Conservation (phyloP, 2,113 vertebrate species). For the Ascaphus truei region DNA sequence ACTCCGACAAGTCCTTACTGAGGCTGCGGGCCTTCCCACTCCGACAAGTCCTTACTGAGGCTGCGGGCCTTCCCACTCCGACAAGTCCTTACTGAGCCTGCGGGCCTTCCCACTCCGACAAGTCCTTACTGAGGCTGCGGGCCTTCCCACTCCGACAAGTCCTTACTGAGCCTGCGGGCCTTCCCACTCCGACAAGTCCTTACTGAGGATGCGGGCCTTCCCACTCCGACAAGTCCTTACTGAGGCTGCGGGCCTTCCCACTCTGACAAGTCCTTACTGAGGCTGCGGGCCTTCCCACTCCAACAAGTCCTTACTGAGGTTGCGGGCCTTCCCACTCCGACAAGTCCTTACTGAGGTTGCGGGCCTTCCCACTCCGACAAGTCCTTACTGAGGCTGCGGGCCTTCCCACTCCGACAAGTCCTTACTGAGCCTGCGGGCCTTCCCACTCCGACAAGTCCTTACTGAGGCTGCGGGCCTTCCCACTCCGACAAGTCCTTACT, state of each 20-base stretch:
- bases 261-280: neutral
- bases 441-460: conserved; percentile 3
- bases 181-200: conserved; percentile 1
- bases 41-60: neutral
- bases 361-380: conserved; percentile 1
- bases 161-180: neutral
- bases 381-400: neutral
- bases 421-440: neutral
- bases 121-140: neutral
- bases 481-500: neutral
- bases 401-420: conserved; percentile 4
- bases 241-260: neutral
- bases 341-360: conserved; percentile 1
- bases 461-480: neutral
- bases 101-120: conserved; percentile 2
- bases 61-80: neutral
- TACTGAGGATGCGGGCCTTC: neutral
- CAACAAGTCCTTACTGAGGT: neutral
- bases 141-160: conserved; percentile 4
- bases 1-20: neutral
- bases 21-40: neutral
- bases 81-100: conserved; percentile 1
- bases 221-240: conserved; percentile 2
- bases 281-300: neutral
- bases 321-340: neutral